Evolutionary conservation across 2,113 vertebrate species (phyloP), one percentile per base, ranked within the genome.

Genomic region (Oostethus manadensis): DNA sequence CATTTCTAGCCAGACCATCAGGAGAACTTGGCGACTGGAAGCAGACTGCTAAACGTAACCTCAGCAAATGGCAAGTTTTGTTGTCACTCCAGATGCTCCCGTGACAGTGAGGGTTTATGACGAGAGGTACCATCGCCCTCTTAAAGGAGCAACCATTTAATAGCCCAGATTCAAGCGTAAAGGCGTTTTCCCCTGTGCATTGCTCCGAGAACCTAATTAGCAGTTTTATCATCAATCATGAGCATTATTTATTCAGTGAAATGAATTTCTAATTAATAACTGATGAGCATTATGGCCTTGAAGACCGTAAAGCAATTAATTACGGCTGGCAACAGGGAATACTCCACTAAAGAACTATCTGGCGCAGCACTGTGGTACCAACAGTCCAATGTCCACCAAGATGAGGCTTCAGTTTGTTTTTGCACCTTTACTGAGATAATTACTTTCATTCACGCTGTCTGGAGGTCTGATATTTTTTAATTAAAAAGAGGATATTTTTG

Each of bases 201-300:
- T 84, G 87, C 90, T 91, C 89, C 89, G 81, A 92, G 92, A 92
- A 93, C 90, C 94, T 93, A 97, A 97, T 98, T 98, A 95, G 91
- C 94, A 95, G 91, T 93, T 94, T 92, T 88, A 94, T 94, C 94
- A 98, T 98, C 93, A 95, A 99, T 99, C 96, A 96, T 94, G 90
- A 96, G 91, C 91, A 93, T 94, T 98, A 98, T 98, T 99, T 98
- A 97, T 97, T 96, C 93, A 96, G 92, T 87, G 90, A 96, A 96
- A 94, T 93, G 93, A 95, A 97, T 95, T 97, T 93, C 93, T 97
- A 98, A 97, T 99, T 99, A 98, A 98, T 98, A 98, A 97, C 97
- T 98, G 94, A 99, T 98, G 94, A 96, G 93, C 94, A 93, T 97
- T 95, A 94, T 95, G 94, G 94, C 94, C 94, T 95, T 88, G 87